These are phyloP conservation scores for Echinops telfairi DNA, from an alignment of 2,113 vertebrate genomes.

Conservation along the genomic window DNA sequence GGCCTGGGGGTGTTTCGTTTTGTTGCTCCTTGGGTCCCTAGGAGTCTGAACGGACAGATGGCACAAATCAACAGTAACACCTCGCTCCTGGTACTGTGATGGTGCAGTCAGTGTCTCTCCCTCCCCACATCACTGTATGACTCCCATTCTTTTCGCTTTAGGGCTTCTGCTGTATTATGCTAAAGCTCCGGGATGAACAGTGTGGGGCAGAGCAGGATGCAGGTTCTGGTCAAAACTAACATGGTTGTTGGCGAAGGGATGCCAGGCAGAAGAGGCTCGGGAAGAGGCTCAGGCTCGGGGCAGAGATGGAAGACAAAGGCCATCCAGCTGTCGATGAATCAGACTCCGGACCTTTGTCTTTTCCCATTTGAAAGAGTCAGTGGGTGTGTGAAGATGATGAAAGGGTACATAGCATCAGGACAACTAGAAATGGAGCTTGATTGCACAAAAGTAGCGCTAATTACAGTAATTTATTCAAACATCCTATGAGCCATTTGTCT, in stretches of 20 bases:
- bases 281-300: not conserved
- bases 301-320: not conserved
- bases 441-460: slow-evolving; percentile 54
- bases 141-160: not conserved
- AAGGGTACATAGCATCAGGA: not conserved
- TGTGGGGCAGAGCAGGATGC: not conserved
- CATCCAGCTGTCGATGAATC: slow-evolving; percentile 12
- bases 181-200: not conserved
- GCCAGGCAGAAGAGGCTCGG: not conserved
- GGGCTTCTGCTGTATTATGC: not conserved
- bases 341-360: slow-evolving; percentile 20
- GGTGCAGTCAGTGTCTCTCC: not conserved
- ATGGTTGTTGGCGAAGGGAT: not conserved
- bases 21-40: too few relatives aligned
- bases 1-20: too few relatives aligned
- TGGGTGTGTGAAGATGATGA: slow-evolving; percentile 50
- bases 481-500: slow-evolving; percentile 62
- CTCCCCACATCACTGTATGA: not conserved
- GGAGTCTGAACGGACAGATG: too few relatives aligned
- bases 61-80: too few relatives aligned
- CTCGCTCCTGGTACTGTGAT: not conserved
- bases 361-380: slow-evolving; percentile 31
- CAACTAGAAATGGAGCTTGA: slow-evolving; percentile 57
- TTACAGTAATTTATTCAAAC: slow-evolving; percentile 68
- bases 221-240: not conserved